Percentiles rank a stretch among this genome's conserved stretches.
phyloP scores from a whole-genome alignment of 2,888 invertebrate species.

The Apocheima hispidaria region DNA sequence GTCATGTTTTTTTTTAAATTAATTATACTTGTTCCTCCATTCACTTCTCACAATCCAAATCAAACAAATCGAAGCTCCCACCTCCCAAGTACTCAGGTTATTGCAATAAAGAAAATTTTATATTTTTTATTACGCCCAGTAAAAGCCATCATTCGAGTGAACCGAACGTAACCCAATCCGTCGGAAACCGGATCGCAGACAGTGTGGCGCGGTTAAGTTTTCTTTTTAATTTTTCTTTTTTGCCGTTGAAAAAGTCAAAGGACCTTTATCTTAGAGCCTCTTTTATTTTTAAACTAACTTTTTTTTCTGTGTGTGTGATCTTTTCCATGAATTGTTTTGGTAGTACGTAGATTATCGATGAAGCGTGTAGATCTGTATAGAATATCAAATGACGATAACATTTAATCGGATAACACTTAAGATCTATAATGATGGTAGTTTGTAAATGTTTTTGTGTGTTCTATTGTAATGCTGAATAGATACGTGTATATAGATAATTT shows the following conservation, averaged over 20 bases:
- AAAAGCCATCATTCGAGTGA: slow-evolving; percentile 32
- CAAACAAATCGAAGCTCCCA: slow-evolving; percentile 7
- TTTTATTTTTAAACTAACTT: slow-evolving; percentile 60
- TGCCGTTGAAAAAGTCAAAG: slow-evolving; percentile 70
- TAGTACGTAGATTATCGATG: slow-evolving; percentile 34
- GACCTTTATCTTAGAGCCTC: slow-evolving; percentile 70
- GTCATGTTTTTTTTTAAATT: too few relatives aligned
- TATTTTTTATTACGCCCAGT: slow-evolving; percentile 37
- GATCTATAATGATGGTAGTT: slow-evolving; percentile 19
- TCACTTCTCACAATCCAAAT: not conserved
- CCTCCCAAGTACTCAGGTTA: slow-evolving; percentile 31
- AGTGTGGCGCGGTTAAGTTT: slow-evolving; percentile 83
- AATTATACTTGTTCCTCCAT: too few relatives aligned
- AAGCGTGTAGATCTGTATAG: slow-evolving; percentile 32
- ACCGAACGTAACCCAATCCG: slow-evolving; percentile 73
- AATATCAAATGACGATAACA: slow-evolving; percentile 30
- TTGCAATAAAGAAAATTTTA: slow-evolving; percentile 39
- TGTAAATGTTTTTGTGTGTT: slow-evolving; percentile 1
- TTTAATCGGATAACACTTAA: slow-evolving; percentile 26
- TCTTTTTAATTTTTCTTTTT: slow-evolving; percentile 72
- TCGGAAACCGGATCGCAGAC: slow-evolving; percentile 85
- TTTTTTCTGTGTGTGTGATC: slow-evolving; percentile 77
- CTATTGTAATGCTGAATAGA: too few relatives aligned
- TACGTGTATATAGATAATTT: too few relatives aligned
- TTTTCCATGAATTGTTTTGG: slow-evolving; percentile 45